phyloP scores from a whole-genome alignment of 2,797 vertebrate species.

The Pseudomugil gertrudae region DNA sequence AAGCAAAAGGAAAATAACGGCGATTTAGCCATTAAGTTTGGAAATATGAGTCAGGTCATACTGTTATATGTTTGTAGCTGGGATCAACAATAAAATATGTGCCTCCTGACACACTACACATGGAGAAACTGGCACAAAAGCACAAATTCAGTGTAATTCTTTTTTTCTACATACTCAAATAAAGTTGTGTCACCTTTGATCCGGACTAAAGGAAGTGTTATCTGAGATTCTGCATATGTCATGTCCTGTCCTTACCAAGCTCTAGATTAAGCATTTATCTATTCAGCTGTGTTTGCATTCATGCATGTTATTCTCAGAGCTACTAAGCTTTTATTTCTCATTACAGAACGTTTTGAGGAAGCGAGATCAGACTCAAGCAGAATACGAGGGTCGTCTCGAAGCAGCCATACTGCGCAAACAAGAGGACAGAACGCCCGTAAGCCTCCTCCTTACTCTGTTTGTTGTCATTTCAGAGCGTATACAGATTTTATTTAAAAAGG shows the following conservation, averaged over 20 bases:
- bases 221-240: constrained; percentile 18
- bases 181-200: constrained; percentile 21
- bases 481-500: not conserved
- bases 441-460: constrained; percentile 35
- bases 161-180: not conserved
- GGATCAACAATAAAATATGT: not conserved
- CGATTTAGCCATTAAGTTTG: not conserved
- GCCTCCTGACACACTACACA: not conserved
- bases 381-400: constrained; percentile 95
- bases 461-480: not conserved
- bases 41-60: too few species aligned
- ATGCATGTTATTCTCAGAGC: not conserved
- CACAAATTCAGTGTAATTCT: too few species aligned
- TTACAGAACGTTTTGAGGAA: constrained; percentile 92
- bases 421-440: constrained; percentile 92
- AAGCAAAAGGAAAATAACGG: not conserved
- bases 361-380: constrained; percentile 95
- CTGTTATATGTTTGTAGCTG: not conserved
- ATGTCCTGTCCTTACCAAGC: constrained; percentile 20
- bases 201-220: constrained; percentile 14
- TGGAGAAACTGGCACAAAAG: not conserved
- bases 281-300: not conserved
- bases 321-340: constrained; percentile 1
- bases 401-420: constrained; percentile 87
- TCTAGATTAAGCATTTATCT: constrained; percentile 30